Evolutionary conservation across 2,113 vertebrate species (phyloP).

Genomic region (Pseudorasbora parva): DNA sequence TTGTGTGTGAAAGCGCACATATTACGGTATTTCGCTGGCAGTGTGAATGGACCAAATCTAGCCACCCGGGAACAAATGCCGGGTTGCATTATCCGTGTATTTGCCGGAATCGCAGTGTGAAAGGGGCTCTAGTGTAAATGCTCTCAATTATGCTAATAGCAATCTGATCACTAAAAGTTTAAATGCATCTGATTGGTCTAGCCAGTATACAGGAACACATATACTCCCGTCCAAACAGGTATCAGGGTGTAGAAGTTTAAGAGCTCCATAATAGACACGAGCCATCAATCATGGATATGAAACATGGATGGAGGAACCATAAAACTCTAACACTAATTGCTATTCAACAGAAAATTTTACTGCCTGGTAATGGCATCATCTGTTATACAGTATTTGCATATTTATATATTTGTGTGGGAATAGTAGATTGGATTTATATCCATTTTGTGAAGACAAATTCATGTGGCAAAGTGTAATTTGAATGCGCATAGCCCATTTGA

Average conservation of each 20-base stretch:
- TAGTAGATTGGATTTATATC: conserved; percentile 3
- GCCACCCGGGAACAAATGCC: too few relatives aligned
- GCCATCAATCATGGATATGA: background rate
- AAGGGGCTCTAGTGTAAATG: too few relatives aligned
- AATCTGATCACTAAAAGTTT: background rate
- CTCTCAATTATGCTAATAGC: background rate
- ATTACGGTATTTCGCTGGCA: too few relatives aligned
- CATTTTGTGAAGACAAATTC: background rate
- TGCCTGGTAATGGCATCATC: background rate
- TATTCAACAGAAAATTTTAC: background rate
- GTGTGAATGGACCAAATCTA: too few relatives aligned
- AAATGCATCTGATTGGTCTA: background rate
- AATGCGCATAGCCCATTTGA: background rate
- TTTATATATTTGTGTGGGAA: background rate
- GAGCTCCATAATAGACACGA: background rate
- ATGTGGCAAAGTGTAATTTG: too few relatives aligned
- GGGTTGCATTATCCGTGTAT: too few relatives aligned
- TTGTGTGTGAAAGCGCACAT: too few relatives aligned
- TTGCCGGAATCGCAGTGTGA: too few relatives aligned
- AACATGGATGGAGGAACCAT: background rate
- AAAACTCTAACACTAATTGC: background rate
- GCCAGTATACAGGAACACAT: background rate
- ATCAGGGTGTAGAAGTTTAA: background rate
- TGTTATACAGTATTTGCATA: background rate
- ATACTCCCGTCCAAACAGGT: background rate